Evolutionary conservation across 2,113 vertebrate species (phyloP).

Genomic region (Galbula dea): DNA sequence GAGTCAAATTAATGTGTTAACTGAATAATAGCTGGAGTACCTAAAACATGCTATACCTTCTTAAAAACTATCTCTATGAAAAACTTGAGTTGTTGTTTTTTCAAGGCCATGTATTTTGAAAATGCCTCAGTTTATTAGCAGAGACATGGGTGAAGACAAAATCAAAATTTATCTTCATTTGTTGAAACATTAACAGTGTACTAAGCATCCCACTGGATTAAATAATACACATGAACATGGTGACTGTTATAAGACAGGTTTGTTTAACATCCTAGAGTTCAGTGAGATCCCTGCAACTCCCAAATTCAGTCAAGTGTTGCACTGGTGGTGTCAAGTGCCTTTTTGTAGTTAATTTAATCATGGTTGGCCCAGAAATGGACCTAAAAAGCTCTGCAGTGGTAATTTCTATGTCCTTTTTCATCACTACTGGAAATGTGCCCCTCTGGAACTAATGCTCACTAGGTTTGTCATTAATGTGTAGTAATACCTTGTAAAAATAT

Average conservation of each 20-base stretch:
- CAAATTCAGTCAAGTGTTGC: neutral
- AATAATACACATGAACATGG: neutral
- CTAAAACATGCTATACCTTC: neutral
- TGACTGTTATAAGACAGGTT: neutral
- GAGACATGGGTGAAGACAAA: neutral
- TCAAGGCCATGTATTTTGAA: neutral
- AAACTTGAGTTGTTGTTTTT: neutral
- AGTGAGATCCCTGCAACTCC: neutral
- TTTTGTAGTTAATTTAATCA: slow-evolving; percentile 37
- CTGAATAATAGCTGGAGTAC: neutral
- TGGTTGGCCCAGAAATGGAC: slow-evolving; percentile 6
- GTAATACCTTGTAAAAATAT: slow-evolving; percentile 7
- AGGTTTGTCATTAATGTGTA: neutral
- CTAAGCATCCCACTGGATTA: neutral
- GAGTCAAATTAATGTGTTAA: slow-evolving; percentile 27
- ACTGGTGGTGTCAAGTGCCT: neutral
- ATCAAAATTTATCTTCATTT: slow-evolving; percentile 8
- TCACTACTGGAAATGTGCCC: neutral
- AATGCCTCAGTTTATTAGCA: neutral
- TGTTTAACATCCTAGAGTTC: neutral
- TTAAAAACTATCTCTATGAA: neutral
- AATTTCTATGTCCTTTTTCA: neutral
- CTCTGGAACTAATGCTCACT: neutral
- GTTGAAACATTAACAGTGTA: neutral
- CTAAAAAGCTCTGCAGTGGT: neutral